Percentiles rank a stretch among this genome's conserved stretches.
Evolutionary conservation across 2,113 vertebrate genomes (phyloP).

Genomic region (Dromaius novaehollandiae): DNA sequence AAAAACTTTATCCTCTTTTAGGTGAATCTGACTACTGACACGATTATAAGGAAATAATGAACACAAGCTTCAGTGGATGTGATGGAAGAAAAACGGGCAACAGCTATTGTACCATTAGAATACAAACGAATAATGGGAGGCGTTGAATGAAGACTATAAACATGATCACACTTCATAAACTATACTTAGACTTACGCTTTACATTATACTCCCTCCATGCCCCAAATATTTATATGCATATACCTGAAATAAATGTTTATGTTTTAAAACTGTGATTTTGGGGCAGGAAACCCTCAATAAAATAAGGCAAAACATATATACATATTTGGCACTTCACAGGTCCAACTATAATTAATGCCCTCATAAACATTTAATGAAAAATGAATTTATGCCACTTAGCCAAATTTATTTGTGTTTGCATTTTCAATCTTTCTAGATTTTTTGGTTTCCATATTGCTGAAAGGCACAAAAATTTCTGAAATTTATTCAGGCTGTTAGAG

Average conservation of each 20-base stretch:
- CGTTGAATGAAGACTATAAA: neutral
- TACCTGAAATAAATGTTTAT: neutral
- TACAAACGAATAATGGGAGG: neutral
- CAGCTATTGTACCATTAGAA: neutral
- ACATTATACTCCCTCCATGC: neutral
- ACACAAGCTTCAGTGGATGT: neutral
- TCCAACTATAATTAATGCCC: slow-evolving; percentile 65
- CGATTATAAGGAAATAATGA: neutral
- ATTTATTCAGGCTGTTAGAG: slow-evolving; percentile 77
- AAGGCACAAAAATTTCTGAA: slow-evolving; percentile 68
- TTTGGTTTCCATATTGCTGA: slow-evolving; percentile 68
- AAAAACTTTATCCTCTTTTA: neutral
- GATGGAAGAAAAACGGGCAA: neutral
- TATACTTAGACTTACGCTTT: neutral
- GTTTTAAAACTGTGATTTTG: neutral
- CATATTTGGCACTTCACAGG: slow-evolving; percentile 18
- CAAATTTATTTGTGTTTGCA: slow-evolving; percentile 76
- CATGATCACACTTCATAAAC: neutral
- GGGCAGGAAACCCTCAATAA: neutral
- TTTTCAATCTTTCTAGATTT: slow-evolving; percentile 63
- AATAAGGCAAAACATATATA: neutral
- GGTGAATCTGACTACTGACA: neutral
- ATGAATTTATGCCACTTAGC: slow-evolving; percentile 76
- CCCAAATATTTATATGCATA: neutral
- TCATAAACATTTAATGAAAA: slow-evolving; percentile 78